These are phyloP conservation scores for Salticus scenicus DNA, from an alignment of 2,888 invertebrate species.

Conservation along the genomic window DNA sequence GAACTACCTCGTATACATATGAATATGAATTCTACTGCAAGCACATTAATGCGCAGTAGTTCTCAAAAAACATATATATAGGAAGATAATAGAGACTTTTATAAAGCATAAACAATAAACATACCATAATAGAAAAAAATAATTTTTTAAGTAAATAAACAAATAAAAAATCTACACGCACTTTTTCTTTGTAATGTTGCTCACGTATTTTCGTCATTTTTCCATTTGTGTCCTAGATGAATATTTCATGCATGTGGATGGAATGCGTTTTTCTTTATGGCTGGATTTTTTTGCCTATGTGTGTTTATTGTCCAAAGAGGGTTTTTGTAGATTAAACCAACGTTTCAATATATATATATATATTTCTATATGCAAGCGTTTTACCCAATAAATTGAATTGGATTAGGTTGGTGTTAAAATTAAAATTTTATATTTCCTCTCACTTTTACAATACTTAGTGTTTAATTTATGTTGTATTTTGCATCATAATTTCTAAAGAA, in stretches of 20 bases:
- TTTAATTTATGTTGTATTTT: no score
- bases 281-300: background rate
- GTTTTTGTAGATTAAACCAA: background rate
- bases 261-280: background rate
- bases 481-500: no score
- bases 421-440: no score
- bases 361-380: no score
- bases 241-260: background rate
- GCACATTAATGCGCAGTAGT: no score
- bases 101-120: background rate
- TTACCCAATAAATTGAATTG: no score
- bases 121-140: background rate
- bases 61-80: no score
- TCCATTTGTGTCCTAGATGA: background rate
- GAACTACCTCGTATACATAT: no score
- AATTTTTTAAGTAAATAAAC: background rate
- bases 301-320: background rate
- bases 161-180: background rate
- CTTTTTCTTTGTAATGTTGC: background rate
- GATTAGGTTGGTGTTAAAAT: background rate
- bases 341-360: background rate
- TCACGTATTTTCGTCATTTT: conserved; percentile 7
- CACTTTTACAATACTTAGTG: no score
- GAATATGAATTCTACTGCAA: no score
- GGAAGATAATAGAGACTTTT: no score